These are phyloP conservation scores for Chamaea fasciata DNA, from an alignment of 2,113 vertebrate genomes.

Conservation along the genomic window DNA sequence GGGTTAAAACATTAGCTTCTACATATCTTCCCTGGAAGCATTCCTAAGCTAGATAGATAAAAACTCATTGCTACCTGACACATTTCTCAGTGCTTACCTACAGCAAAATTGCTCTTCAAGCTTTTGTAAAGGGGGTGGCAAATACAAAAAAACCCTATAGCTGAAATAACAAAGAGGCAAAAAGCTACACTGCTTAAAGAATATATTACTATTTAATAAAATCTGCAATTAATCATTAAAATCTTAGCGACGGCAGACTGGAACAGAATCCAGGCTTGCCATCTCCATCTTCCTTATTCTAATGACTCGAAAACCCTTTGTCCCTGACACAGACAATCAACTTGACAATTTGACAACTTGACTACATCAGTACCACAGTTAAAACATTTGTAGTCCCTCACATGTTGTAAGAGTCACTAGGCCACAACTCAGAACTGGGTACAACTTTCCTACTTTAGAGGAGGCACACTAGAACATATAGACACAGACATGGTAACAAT, in stretches of 20 bases:
- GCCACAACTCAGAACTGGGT: not conserved
- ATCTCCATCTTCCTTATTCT: not conserved
- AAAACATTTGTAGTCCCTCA: not conserved
- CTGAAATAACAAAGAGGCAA: not conserved
- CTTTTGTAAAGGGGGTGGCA: not conserved
- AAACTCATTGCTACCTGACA: not conserved
- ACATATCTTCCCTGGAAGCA: not conserved
- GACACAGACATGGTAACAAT: not conserved
- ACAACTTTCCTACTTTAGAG: not conserved
- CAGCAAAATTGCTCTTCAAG: not conserved
- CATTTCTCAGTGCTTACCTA: not conserved
- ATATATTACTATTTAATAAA: not conserved
- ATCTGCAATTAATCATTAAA: not conserved
- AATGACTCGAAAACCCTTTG: not conserved
- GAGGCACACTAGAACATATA: not conserved
- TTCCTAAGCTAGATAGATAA: not conserved
- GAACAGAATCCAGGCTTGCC: not conserved
- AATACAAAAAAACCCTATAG: not conserved
- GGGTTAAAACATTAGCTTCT: not conserved
- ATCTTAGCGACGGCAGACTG: not conserved
- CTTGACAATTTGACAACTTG: not conserved
- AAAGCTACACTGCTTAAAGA: not conserved
- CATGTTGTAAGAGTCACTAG: not conserved
- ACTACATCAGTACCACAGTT: not conserved
- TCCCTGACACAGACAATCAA: not conserved